Base-by-base conservation (phyloP, 1,140 invertebrate species). In the Chionoecetes opilio region DNA sequence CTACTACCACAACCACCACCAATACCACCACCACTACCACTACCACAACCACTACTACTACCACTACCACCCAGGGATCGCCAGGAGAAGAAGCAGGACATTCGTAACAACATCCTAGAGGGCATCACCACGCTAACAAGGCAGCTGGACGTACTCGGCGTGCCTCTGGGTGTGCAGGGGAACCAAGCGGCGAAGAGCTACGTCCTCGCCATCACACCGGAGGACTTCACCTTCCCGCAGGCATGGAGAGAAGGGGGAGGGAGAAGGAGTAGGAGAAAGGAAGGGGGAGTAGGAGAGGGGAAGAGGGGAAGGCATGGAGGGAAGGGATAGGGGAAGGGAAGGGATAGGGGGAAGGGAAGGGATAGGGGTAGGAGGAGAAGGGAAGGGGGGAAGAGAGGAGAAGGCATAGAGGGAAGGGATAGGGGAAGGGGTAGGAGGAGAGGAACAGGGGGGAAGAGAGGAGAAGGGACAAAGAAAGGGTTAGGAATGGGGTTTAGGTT, bases 11-110 rank as follows among this genome's bases (percentile, higher is more conserved):
- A 17, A 75, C 63, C 63, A 75, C 63, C 63, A 75, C 63, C 63
- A 75, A 17, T 26, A n/a, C 63, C 63, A 75, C 63, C 63, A n/a
- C 53, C 21, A 9, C 3, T 21, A 2, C 63, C 21, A 26, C 21
- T 2, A 26, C 63, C 21, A n/a, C 63, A 2, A n/a, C n/a, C n/a
- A n/a, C n/a, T n/a, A n/a, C n/a, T n/a, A n/a, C n/a, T n/a, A n/a
- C 91, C 94, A 98, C 98, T 95, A 26, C 41, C 35, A 26, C 46
- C 0, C 91, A 96, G 95, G 41, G 98, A 98, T 96, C 97, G 98
- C n/a, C 96, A 96, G 93, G 97, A 98, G 41, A 98, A 98, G 96
- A 97, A 97, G 21, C 96, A 97, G 8, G 97, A 98, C 95, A 98
- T 98, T 41, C 97, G 97, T 85, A 97, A 97, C 96, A 98, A 98